phyloP scores from a whole-genome alignment of 2,888 invertebrate genomes.

The Adelognathus sp. region DNA sequence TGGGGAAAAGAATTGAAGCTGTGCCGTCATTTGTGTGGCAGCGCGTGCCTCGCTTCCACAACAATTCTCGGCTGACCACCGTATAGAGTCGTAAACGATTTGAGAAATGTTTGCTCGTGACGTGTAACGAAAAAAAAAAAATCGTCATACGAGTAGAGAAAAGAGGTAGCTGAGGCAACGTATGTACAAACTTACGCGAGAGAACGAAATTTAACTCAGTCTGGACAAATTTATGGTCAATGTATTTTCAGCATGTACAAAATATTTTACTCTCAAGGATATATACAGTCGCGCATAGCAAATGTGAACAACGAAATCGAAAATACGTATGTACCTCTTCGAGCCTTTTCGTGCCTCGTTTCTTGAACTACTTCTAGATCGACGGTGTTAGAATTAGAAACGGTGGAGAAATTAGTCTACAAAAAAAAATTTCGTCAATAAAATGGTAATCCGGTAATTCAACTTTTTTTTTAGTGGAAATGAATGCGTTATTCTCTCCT shows the following conservation, averaged over 20 bases:
- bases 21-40: constrained; percentile 16
- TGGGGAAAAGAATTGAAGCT: neutral
- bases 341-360: no score
- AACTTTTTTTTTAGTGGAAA: no score
- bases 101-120: neutral
- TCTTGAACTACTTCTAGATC: no score
- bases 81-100: neutral
- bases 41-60: neutral
- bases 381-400: no score
- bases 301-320: no score
- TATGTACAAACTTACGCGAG: neutral
- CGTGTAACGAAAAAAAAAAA: neutral
- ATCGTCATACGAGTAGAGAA: neutral
- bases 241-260: neutral
- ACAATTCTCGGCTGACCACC: neutral
- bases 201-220: neutral
- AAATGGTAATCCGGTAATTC: no score
- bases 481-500: no score
- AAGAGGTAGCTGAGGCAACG: neutral
- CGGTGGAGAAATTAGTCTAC: no score
- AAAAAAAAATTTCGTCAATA: no score
- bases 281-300: neutral
- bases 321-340: no score
- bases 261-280: neutral
- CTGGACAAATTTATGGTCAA: neutral